These are phyloP conservation scores for Iphiclides podalirius DNA, from an alignment of 2,888 invertebrate genomes.

Conservation along the genomic window DNA sequence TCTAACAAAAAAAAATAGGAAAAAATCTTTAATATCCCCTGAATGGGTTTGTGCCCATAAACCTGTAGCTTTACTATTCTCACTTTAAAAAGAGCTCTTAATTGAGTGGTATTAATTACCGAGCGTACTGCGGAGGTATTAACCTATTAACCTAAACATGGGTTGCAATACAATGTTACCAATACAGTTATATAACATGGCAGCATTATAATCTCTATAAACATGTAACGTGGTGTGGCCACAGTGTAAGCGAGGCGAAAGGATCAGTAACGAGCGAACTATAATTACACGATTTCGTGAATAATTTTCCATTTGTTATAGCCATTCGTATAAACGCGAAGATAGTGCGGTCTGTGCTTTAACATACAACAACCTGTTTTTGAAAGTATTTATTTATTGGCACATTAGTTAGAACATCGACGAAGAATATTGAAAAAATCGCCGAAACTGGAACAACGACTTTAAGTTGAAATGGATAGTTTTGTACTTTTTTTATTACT, in stretches of 20 bases:
- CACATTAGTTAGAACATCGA: no score
- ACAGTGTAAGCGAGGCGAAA: conserved; percentile 14
- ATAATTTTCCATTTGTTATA: background rate
- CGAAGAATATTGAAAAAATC: no score
- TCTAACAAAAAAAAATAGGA: no score
- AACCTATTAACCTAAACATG: conserved; percentile 35
- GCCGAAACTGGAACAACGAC: no score
- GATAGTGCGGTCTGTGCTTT: no score
- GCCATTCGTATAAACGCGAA: background rate
- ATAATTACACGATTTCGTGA: conserved; percentile 1
- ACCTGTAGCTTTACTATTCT: no score
- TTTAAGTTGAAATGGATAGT: background rate
- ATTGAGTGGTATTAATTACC: no score
- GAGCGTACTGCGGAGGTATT: conserved; percentile 21
- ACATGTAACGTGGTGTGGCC: conserved; percentile 19
- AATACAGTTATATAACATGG: conserved; percentile 34
- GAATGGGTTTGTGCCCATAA: no score
- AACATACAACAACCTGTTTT: no score
- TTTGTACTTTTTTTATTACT: background rate
- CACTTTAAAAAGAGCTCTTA: no score
- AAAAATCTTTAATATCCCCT: no score
- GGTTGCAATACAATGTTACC: conserved; percentile 32
- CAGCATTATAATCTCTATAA: conserved; percentile 23
- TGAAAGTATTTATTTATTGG: no score
- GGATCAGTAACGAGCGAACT: conserved; percentile 1